These are phyloP conservation scores for Lophura nycthemera DNA, from an alignment of 2,113 vertebrate genomes.

Conservation along the genomic window DNA sequence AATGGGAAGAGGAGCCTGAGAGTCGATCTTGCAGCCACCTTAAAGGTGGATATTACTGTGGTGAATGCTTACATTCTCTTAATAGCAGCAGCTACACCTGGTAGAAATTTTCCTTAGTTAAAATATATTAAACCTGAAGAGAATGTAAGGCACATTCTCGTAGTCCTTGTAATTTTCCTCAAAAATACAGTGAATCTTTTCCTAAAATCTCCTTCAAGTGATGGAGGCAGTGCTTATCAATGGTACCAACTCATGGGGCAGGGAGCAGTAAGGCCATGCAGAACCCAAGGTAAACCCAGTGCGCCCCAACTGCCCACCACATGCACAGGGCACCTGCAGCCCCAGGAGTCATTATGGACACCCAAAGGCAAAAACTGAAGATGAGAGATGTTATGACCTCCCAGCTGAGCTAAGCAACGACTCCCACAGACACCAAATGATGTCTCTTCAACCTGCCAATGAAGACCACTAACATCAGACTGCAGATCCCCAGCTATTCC, in stretches of 20 bases:
- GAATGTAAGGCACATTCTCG: not conserved
- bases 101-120: not conserved
- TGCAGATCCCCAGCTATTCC: not conserved
- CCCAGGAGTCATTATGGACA: not conserved
- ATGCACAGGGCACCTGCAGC: fast-evolving
- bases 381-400: not conserved
- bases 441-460: not conserved
- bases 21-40: not conserved
- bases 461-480: not conserved
- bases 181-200: not conserved
- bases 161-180: not conserved
- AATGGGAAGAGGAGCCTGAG: not conserved
- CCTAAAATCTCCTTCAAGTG: not conserved
- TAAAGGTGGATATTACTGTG: not conserved
- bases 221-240: not conserved
- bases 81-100: not conserved
- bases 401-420: not conserved
- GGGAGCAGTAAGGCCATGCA: not conserved
- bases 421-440: not conserved
- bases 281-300: not conserved
- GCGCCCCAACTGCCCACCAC: not conserved
- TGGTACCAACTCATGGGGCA: not conserved
- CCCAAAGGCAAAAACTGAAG: not conserved
- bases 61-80: not conserved
- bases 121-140: not conserved